Conservation (phyloP, 1,140 invertebrate genomes). For the Drosophila guanche region DNA sequence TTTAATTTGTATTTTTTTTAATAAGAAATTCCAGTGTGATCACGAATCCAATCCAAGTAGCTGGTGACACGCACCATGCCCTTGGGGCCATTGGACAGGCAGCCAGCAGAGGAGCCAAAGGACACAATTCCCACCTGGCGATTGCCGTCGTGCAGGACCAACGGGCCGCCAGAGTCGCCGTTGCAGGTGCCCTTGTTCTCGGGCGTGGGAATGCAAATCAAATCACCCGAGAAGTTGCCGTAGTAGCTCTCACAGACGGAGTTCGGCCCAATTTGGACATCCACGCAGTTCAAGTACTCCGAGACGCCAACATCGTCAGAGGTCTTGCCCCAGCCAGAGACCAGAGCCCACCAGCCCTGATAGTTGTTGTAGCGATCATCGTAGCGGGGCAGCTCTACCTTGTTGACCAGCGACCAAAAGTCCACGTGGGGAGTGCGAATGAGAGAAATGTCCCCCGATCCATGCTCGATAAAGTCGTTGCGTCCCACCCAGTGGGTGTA, state of each 20-base stretch:
- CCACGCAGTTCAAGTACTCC: slow-evolving; percentile 25
- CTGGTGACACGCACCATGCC: slow-evolving; percentile 84
- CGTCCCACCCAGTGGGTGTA: slow-evolving; percentile 38
- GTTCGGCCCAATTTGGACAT: slow-evolving; percentile 26
- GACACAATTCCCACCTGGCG: slow-evolving; percentile 80
- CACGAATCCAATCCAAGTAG: slow-evolving; percentile 68
- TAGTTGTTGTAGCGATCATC: slow-evolving; percentile 39
- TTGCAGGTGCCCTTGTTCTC: slow-evolving; percentile 41
- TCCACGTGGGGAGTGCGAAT: slow-evolving; percentile 30
- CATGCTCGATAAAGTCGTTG: slow-evolving; percentile 45
- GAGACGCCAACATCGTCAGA: slow-evolving; percentile 27
- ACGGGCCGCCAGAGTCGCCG: slow-evolving; percentile 45
- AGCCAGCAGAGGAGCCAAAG: slow-evolving; percentile 77
- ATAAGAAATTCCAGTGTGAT: slow-evolving; percentile 12
- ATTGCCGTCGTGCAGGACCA: slow-evolving; percentile 34
- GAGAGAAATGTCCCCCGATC: slow-evolving; percentile 48
- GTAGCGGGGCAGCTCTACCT: slow-evolving; percentile 29
- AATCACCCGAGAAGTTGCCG: slow-evolving; percentile 14
- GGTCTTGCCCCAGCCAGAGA: slow-evolving; percentile 47
- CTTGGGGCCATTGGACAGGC: slow-evolving; percentile 79
- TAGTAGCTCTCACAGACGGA: slow-evolving; percentile 24
- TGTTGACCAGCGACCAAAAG: slow-evolving; percentile 23
- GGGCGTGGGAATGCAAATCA: slow-evolving; percentile 48
- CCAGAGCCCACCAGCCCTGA: slow-evolving; percentile 28
- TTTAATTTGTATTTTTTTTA: no score